Evolutionary conservation across 2,113 vertebrate species (phyloP).

Genomic region (Anas platyrhynchos): DNA sequence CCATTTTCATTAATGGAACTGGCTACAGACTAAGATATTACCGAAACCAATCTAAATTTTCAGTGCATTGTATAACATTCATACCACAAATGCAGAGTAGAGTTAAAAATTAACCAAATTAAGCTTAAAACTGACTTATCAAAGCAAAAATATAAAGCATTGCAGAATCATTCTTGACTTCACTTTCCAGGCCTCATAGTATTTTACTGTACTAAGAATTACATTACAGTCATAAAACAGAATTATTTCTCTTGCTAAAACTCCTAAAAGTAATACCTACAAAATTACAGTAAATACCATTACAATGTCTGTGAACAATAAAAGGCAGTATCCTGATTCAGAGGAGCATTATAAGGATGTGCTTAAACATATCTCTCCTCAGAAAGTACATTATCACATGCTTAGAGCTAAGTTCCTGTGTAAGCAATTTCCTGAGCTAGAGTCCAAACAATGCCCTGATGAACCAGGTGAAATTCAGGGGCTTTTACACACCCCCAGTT

Average conservation of each 20-base stretch:
- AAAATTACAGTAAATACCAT: constrained; percentile 8
- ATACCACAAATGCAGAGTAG: constrained; percentile 34
- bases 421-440: neutral
- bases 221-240: constrained; percentile 23
- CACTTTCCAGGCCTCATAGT: neutral
- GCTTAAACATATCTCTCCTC: neutral
- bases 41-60: neutral
- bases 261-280: neutral
- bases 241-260: constrained; percentile 48
- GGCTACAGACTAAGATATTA: neutral
- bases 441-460: neutral
- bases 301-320: constrained; percentile 16
- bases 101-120: constrained; percentile 44
- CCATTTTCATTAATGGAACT: neutral
- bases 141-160: constrained; percentile 22
- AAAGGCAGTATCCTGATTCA: neutral
- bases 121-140: neutral
- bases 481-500: neutral
- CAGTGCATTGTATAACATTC: constrained; percentile 37
- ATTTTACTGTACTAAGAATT: constrained; percentile 21
- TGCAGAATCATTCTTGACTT: neutral
- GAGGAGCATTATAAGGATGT: neutral
- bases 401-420: neutral
- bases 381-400: neutral
- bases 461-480: neutral